phyloP scores from a whole-genome alignment of 2,888 invertebrate species.

The Ptychoptera albimana region DNA sequence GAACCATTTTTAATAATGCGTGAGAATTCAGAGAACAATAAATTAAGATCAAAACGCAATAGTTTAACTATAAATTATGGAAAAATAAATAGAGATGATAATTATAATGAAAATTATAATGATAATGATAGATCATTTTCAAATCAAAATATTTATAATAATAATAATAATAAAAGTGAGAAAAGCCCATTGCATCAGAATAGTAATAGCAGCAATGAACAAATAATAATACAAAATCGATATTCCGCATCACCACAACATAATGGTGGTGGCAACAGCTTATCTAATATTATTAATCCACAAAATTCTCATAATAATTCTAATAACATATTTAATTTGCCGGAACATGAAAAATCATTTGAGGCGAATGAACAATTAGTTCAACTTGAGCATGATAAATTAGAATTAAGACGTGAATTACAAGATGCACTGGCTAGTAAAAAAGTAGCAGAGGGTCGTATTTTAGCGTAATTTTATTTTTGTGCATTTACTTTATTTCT shows the following conservation, averaged over 20 bases:
- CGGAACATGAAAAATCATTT: not conserved
- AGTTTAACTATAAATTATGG: slow-evolving; percentile 25
- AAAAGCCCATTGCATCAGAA: too few species aligned
- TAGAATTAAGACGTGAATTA: slow-evolving; percentile 24
- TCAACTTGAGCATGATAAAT: slow-evolving; percentile 15
- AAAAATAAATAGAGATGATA: slow-evolving; percentile 22
- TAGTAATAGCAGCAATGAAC: too few species aligned
- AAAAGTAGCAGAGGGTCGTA: slow-evolving; percentile 29
- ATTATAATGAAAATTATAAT: slow-evolving; percentile 6
- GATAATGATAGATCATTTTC: not conserved
- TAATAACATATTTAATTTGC: not conserved
- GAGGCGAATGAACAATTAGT: slow-evolving; percentile 9
- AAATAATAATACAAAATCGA: too few species aligned
- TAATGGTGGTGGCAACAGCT: not conserved
- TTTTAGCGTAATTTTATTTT: slow-evolving; percentile 22
- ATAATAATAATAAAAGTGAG: slow-evolving; percentile 2
- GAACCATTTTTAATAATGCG: slow-evolving; percentile 4
- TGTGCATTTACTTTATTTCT: not conserved
- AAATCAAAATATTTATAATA: too few species aligned
- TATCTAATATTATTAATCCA: not conserved
- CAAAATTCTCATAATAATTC: not conserved
- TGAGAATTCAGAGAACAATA: slow-evolving; percentile 5
- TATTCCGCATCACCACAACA: not conserved
- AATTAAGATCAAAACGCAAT: slow-evolving; percentile 17
- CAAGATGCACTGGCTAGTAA: slow-evolving; percentile 27